These are phyloP conservation scores for Graphium colonna DNA, from an alignment of 2,888 invertebrate species.

Conservation along the genomic window DNA sequence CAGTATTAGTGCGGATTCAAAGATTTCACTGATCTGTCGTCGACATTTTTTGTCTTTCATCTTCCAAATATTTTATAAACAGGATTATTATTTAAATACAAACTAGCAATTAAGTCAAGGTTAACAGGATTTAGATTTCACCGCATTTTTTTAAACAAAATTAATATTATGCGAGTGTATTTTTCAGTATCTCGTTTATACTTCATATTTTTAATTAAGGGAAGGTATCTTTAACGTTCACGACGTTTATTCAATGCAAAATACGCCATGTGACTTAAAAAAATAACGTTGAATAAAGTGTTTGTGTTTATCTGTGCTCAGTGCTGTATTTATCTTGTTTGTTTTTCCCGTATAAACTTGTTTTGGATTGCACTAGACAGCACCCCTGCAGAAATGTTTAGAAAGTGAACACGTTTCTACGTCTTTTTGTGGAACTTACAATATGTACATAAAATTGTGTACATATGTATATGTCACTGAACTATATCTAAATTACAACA, in stretches of 20 bases:
- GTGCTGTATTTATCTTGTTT: slow-evolving; percentile 5
- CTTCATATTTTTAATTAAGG: slow-evolving; percentile 3
- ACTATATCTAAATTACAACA: no score
- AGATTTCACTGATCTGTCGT: background rate
- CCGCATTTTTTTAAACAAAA: slow-evolving; percentile 32
- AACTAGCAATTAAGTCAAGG: slow-evolving; percentile 43
- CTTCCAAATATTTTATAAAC: slow-evolving; percentile 8
- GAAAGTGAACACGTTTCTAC: background rate
- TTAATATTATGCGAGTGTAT: background rate
- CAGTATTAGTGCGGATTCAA: background rate
- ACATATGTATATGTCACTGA: no score
- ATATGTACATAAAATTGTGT: no score
- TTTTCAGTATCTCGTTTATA: background rate
- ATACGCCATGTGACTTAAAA: background rate
- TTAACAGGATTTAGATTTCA: slow-evolving; percentile 49
- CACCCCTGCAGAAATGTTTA: background rate
- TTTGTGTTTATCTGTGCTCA: slow-evolving; percentile 9
- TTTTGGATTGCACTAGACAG: slow-evolving; percentile 2
- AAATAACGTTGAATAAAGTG: background rate
- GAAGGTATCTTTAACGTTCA: background rate
- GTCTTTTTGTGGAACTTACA: background rate
- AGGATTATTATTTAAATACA: slow-evolving; percentile 22
- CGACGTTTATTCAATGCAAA: background rate
- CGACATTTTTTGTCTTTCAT: background rate
- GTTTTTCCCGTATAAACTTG: slow-evolving; percentile 11